Conservation (phyloP, 1,140 invertebrate species). For the Drosophila micromelanica region DNA sequence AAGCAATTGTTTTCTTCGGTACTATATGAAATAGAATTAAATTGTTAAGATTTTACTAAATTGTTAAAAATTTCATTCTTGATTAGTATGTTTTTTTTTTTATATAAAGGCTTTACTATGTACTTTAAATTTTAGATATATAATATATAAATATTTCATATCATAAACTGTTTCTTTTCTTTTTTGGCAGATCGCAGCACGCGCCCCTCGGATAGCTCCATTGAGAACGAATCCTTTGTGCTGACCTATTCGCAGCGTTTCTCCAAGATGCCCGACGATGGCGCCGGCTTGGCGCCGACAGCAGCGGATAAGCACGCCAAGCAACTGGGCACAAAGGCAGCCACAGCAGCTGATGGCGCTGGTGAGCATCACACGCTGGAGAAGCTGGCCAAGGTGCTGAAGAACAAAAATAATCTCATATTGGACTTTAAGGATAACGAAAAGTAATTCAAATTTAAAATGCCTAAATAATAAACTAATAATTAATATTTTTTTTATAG, state of each 20-base stretch:
- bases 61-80: too few relatives aligned
- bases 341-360: constrained; percentile 77
- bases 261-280: constrained; percentile 85
- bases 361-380: constrained; percentile 62
- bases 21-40: too few relatives aligned
- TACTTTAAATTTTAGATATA: too few relatives aligned
- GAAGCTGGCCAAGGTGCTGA: constrained; percentile 71
- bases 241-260: constrained; percentile 87
- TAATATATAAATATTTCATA: background rate
- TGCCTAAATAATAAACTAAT: too few relatives aligned
- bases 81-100: too few relatives aligned
- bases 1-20: too few relatives aligned
- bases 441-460: constrained; percentile 54
- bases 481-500: constrained; percentile 12
- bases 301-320: constrained; percentile 30
- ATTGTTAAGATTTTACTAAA: too few relatives aligned
- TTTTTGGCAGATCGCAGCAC: constrained; percentile 73
- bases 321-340: constrained; percentile 7
- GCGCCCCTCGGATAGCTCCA: constrained; percentile 85
- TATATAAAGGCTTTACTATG: too few relatives aligned
- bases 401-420: constrained; percentile 81
- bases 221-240: constrained; percentile 86
- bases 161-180: background rate
- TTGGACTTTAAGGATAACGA: constrained; percentile 81
- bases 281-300: constrained; percentile 31